These are phyloP conservation scores for Brachyalestes nurse DNA, from an alignment of 2,797 vertebrate species.

Conservation along the genomic window DNA sequence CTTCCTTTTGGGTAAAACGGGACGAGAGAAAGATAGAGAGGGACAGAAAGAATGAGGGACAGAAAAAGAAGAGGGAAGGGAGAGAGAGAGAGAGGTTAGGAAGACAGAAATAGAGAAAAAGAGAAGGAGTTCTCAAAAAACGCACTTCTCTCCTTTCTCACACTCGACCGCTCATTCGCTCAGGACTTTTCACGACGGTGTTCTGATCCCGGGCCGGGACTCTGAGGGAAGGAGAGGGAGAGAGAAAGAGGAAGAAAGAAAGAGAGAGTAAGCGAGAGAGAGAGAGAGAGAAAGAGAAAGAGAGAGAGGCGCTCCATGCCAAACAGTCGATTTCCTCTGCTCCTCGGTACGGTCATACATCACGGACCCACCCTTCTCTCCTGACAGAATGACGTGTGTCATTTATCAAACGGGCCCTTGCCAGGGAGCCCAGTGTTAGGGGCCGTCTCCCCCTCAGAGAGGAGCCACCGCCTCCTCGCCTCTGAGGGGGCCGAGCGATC, in stretches of 20 bases:
- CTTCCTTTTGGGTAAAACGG: conserved; percentile 57
- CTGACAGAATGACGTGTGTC: conserved; percentile 98
- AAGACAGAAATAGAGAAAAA: conserved; percentile 51
- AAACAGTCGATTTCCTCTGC: conserved; percentile 99
- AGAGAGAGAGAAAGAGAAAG: conserved; percentile 46
- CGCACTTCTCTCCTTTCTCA: conserved; percentile 45
- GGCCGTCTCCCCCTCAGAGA: conserved; percentile 61
- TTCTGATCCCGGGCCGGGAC: conserved; percentile 51
- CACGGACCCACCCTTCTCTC: conserved; percentile 96
- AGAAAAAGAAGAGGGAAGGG: conserved; percentile 39
- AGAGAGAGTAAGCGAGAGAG: conserved; percentile 26
- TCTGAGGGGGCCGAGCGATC: conserved; percentile 35
- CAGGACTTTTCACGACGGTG: conserved; percentile 45
- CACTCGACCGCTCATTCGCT: conserved; percentile 19
- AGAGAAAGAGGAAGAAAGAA: conserved; percentile 1
- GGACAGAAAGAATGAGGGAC: conserved; percentile 56
- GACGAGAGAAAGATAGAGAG: conserved; percentile 58
- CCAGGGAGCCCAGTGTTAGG: conserved; percentile 76
- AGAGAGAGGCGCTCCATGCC: conserved; percentile 81
- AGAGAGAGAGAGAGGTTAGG: conserved; percentile 48
- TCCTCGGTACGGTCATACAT: conserved; percentile 88
- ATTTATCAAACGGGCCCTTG: conserved; percentile 95
- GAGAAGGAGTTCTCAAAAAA: conserved; percentile 54
- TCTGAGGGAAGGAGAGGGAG: neutral
- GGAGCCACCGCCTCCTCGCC: conserved; percentile 56